Percentiles rank a stretch among this genome's conserved stretches.
phyloP scores from a whole-genome alignment of 2,113 vertebrate species.

The Anoura caudifer region DNA sequence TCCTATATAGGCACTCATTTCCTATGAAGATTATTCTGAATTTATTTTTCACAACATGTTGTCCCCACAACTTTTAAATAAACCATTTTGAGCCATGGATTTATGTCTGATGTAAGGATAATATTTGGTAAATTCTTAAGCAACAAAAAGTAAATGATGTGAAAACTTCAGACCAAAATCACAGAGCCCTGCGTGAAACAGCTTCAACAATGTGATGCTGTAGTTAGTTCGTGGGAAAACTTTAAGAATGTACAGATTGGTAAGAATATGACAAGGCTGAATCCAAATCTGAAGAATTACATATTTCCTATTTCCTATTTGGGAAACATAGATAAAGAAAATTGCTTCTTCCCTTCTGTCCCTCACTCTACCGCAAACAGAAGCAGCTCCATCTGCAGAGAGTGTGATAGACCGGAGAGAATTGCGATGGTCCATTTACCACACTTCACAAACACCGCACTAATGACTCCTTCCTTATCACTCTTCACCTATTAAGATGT shows the following conservation, averaged over 20 bases:
- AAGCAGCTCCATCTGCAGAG: not conserved
- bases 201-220: not conserved
- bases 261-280: not conserved
- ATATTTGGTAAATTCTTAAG: not conserved
- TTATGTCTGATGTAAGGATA: not conserved
- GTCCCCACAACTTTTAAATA: not conserved
- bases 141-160: slow-evolving; percentile 1
- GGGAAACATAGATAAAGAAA: not conserved
- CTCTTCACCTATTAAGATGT: slow-evolving; percentile 36
- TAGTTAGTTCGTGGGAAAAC: not conserved
- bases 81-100: not conserved
- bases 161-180: not conserved
- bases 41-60: not conserved
- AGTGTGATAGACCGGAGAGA: not conserved
- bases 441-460: not conserved
- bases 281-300: not conserved
- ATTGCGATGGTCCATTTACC: not conserved
- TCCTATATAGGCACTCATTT: not conserved
- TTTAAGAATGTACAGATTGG: not conserved
- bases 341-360: not conserved
- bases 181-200: not conserved
- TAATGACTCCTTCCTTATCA: slow-evolving; percentile 30
- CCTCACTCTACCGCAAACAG: not conserved
- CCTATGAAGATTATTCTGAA: not conserved
- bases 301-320: not conserved